A percentile compares a stretch with the other conserved stretches of the same genome.
phyloP scores from a whole-genome alignment of 2,113 vertebrate species.

The Solea solea region DNA sequence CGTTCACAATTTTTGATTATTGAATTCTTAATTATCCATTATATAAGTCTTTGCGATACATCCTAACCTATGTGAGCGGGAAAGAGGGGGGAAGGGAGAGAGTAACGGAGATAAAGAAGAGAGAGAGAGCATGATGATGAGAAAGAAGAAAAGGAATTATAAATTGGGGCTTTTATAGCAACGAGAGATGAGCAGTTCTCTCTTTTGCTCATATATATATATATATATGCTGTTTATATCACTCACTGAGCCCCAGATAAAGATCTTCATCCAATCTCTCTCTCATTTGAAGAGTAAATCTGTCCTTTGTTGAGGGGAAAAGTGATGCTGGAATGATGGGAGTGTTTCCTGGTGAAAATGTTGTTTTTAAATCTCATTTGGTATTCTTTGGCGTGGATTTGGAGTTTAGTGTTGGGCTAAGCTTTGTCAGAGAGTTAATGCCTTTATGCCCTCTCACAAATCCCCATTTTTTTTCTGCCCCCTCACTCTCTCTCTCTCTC shows the following conservation, averaged over 20 bases:
- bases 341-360: conserved; percentile 47
- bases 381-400: conserved; percentile 65
- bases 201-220: conserved; percentile 9
- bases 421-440: conserved; percentile 70
- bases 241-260: conserved; percentile 20
- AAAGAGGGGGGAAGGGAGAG: too few relatives aligned
- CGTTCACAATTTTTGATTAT: conserved; percentile 1
- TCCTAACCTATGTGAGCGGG: neutral
- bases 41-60: conserved; percentile 14
- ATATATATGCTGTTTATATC: conserved; percentile 22
- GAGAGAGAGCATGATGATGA: conserved; percentile 3
- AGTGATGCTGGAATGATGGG: conserved; percentile 21
- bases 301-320: conserved; percentile 13
- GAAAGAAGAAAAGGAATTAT: conserved; percentile 28
- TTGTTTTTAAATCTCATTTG: conserved; percentile 61
- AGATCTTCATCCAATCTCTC: conserved; percentile 29
- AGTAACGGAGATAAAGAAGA: neutral
- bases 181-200: neutral
- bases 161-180: conserved; percentile 14
- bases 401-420: conserved; percentile 65
- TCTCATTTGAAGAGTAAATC: conserved; percentile 32
- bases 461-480: conserved; percentile 38
- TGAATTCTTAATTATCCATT: conserved; percentile 45
- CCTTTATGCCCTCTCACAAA: conserved; percentile 62
- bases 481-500: neutral